These are phyloP conservation scores for Marmota monax DNA, from an alignment of 2,113 vertebrate species.

Conservation along the genomic window DNA sequence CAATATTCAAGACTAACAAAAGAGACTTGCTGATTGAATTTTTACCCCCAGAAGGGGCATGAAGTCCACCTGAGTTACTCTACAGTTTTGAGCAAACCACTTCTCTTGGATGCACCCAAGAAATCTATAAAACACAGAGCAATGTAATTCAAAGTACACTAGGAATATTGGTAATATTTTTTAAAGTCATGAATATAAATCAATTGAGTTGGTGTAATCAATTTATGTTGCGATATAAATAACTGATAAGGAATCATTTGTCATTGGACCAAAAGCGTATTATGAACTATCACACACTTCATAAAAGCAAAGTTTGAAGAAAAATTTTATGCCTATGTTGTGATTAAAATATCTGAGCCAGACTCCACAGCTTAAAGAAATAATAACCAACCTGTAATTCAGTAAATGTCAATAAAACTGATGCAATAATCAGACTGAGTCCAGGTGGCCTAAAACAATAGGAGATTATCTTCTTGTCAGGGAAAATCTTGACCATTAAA, in stretches of 20 bases:
- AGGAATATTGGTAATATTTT: background rate
- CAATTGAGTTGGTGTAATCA: background rate
- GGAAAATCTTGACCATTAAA: background rate
- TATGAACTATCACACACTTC: background rate
- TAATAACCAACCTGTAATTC: background rate
- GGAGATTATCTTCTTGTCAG: background rate
- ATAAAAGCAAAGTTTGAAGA: background rate
- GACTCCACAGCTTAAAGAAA: background rate
- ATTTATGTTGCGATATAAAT: background rate
- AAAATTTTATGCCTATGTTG: background rate
- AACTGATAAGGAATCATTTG: background rate
- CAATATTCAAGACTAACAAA: background rate
- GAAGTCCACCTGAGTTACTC: background rate
- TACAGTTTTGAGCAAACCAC: background rate
- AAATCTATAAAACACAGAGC: background rate
- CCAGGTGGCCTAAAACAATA: background rate
- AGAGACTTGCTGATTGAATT: background rate
- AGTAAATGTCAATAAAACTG: background rate
- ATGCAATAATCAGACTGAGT: background rate
- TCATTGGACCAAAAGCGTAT: background rate
- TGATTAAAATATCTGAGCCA: conserved; percentile 21
- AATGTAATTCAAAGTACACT: background rate
- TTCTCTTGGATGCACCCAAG: background rate
- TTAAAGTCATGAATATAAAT: background rate
- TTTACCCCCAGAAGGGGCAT: background rate